phyloP scores from a whole-genome alignment of 2,797 vertebrate species.

The Hyperoplus immaculatus region DNA sequence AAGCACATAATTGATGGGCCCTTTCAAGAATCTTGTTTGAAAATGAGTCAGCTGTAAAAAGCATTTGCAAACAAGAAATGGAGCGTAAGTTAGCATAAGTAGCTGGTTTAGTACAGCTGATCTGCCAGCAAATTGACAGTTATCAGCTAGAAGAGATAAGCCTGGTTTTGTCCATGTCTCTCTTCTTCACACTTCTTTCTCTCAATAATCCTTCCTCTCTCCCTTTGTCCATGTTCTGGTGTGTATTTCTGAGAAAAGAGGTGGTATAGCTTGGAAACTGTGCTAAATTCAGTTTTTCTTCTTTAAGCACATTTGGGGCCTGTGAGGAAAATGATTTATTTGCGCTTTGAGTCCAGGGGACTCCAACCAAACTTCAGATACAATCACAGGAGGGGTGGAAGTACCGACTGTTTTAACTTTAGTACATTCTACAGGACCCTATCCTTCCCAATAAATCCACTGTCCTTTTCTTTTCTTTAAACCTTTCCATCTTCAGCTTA shows the following conservation, averaged over 20 bases:
- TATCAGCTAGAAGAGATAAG: neutral
- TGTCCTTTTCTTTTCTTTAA: neutral
- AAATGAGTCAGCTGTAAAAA: neutral
- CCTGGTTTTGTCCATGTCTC: neutral
- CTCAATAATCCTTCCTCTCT: slow-evolving; percentile 29
- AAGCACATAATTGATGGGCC: neutral
- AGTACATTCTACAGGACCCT: neutral
- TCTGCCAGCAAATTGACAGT: neutral
- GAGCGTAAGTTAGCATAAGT: neutral
- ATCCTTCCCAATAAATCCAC: slow-evolving; percentile 5
- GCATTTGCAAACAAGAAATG: neutral
- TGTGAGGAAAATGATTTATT: slow-evolving; percentile 51
- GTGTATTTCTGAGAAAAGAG: slow-evolving; percentile 42
- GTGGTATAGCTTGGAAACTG: slow-evolving; percentile 28
- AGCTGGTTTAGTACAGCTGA: neutral
- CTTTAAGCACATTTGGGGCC: slow-evolving; percentile 24
- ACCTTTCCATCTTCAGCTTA: neutral
- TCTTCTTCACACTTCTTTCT: slow-evolving; percentile 9
- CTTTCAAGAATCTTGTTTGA: neutral
- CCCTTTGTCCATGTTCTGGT: slow-evolving; percentile 21
- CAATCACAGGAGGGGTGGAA: neutral
- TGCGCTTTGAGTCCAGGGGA: slow-evolving; percentile 46
- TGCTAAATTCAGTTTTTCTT: slow-evolving; percentile 47
- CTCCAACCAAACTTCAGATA: slow-evolving; percentile 34
- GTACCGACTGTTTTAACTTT: slow-evolving; percentile 9